A percentile compares a stretch with the other conserved stretches of the same genome.
Conservation (phyloP, 2,888 invertebrate species). For the Lottia gigantea region DNA sequence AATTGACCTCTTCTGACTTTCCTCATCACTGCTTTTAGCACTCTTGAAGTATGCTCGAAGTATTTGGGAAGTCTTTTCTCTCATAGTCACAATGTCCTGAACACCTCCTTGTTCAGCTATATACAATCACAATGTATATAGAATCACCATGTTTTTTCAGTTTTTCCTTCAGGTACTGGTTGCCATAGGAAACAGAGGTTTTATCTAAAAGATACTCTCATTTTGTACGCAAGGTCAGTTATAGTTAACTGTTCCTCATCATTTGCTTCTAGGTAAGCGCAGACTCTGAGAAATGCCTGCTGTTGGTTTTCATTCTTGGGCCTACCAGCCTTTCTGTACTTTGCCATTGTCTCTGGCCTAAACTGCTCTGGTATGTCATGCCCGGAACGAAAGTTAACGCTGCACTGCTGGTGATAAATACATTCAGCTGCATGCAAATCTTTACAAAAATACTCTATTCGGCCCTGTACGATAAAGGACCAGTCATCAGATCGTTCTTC, state of each 20-base stretch:
- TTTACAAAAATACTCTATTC: neutral
- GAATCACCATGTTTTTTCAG: conserved; percentile 31
- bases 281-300: conserved; percentile 12
- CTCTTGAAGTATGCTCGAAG: conserved; percentile 27
- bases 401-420: neutral
- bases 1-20: conserved; percentile 25
- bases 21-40: conserved; percentile 23
- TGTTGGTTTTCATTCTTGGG: conserved; percentile 11
- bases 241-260: too few relatives aligned
- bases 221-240: too few relatives aligned
- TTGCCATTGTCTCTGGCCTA: too few relatives aligned
- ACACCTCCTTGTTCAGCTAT: conserved; percentile 32
- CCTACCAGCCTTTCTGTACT: too few relatives aligned
- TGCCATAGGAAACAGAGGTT: conserved; percentile 21
- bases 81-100: conserved; percentile 40
- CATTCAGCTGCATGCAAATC: neutral
- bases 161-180: conserved; percentile 33
- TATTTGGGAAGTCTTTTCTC: conserved; percentile 28
- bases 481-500: neutral
- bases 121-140: conserved; percentile 32
- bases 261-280: too few relatives aligned
- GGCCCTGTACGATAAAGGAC: neutral
- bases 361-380: neutral
- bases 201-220: too few relatives aligned
- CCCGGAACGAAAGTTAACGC: neutral